Base-by-base conservation (phyloP, 2,797 vertebrate genomes). In the Capromys pilorides region DNA sequence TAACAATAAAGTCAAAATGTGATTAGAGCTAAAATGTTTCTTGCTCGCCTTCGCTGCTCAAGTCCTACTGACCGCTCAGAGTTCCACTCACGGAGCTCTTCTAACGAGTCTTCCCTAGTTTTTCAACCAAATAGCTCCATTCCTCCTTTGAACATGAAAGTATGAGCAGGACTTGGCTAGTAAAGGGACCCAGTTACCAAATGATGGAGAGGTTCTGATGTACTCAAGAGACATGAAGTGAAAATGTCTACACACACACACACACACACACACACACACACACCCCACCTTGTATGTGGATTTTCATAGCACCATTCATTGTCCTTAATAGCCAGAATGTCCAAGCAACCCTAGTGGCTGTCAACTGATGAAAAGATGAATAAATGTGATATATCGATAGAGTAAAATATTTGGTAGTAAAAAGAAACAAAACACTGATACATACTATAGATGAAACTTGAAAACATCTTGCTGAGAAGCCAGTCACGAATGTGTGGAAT, bases 1-100 rank as follows among this genome's bases (percentile, higher is more conserved):
- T 81, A 88, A 80, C 69, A 66, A 57, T 77, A 90, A 90, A 90
- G 28, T 90, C 82, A 86, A 89, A 89, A 82, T 67, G 54, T 82
- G 66, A 89, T 33, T 89, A 54, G 54, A 71, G 18, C 62, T 24
- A 80, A 84, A 95, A 92, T 45, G 31, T 64, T 36, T 41, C 9
- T 67, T 12, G 69, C 59, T 21, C 13, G 24, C 51, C 26, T 36
- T 61, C 45, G 22, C 36, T 75, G 28, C 12, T 59, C 45, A 87
- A 33, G 9, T 61, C 28, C 54, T 75, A 33, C 49, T 67, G 54
- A 26, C 51, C 5, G 12, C 66, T 57, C 61, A 80, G 31, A 41
- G 33, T 18, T 77, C 57, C 51, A 62, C 0, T 14, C n/a, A 6
- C 39, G 41, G 69, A 5, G 19, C 18, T 73, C 49, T 81, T 86